phyloP scores from a whole-genome alignment of 2,797 vertebrate species.

The Phyllotis vaccarum region DNA sequence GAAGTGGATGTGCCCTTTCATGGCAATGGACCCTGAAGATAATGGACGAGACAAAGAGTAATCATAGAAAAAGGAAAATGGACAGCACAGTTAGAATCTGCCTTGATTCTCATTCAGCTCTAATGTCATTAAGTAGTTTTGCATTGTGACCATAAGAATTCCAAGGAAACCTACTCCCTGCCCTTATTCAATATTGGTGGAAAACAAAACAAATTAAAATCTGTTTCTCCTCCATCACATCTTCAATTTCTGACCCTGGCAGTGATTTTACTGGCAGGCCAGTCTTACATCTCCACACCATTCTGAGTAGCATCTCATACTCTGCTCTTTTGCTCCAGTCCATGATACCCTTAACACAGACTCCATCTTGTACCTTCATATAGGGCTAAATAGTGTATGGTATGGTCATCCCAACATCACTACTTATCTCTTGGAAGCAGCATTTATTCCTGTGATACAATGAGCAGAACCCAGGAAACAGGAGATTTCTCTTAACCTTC shows the following conservation, averaged over 20 bases:
- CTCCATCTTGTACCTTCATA: neutral
- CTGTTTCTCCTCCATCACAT: neutral
- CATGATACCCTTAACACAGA: neutral
- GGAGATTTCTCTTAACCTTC: neutral
- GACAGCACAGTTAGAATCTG: fast-evolving
- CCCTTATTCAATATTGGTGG: neutral
- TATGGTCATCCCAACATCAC: neutral
- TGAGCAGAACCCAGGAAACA: neutral
- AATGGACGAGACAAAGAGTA: neutral
- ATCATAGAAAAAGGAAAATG: fast-evolving
- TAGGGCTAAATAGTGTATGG: too few species aligned
- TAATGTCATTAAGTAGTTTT: neutral
- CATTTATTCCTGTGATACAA: neutral
- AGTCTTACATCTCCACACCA: neutral
- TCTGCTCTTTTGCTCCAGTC: neutral
- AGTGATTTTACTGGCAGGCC: neutral
- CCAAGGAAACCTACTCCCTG: neutral
- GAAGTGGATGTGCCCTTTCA: too few species aligned
- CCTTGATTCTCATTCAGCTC: neutral
- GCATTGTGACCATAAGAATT: neutral
- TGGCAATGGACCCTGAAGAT: neutral
- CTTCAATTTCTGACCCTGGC: neutral
- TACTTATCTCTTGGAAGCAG: neutral
- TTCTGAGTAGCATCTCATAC: neutral
- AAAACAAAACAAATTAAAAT: neutral